These are phyloP conservation scores for Mola mola DNA, from an alignment of 2,113 vertebrate genomes.

Conservation along the genomic window DNA sequence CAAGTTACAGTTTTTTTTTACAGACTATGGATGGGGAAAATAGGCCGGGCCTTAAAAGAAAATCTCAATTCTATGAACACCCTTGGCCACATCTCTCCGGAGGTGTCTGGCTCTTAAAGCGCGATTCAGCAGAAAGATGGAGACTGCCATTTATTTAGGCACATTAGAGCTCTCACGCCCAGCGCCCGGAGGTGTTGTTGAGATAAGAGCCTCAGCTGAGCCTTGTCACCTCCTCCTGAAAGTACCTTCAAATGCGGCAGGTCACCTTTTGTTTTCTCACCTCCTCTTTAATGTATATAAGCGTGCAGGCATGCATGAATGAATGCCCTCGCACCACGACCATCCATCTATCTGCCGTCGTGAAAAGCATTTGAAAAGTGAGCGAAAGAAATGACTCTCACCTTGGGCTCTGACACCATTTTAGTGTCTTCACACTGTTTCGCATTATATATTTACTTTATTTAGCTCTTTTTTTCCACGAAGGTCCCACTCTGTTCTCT, in stretches of 20 bases:
- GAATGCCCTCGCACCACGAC: constrained; percentile 30
- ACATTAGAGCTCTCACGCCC: constrained; percentile 58
- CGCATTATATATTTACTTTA: constrained; percentile 77
- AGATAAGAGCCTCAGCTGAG: constrained; percentile 75
- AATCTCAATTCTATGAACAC: constrained; percentile 21
- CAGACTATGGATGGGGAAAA: constrained; percentile 40
- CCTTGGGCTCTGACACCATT: constrained; percentile 73
- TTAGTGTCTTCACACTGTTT: constrained; percentile 76
- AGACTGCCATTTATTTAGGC: constrained; percentile 53
- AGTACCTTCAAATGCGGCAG: constrained; percentile 59
- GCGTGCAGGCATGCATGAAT: constrained; percentile 48
- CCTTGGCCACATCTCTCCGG: constrained; percentile 4
- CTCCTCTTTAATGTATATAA: constrained; percentile 43
- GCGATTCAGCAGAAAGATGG: constrained; percentile 27
- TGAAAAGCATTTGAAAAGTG: constrained; percentile 78
- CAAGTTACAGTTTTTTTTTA: constrained; percentile 18
- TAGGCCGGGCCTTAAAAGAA: constrained; percentile 42
- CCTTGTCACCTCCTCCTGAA: constrained; percentile 48
- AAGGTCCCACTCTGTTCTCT: constrained; percentile 51
- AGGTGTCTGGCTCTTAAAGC: constrained; percentile 62
- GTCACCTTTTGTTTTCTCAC: constrained; percentile 78
- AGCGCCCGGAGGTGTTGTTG: constrained; percentile 53
- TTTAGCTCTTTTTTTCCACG: constrained; percentile 64
- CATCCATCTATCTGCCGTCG: constrained; percentile 42
- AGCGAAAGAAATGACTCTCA: constrained; percentile 68